Evolutionary conservation across 2,888 invertebrate species (phyloP).

Genomic region (Macaria liturata): DNA sequence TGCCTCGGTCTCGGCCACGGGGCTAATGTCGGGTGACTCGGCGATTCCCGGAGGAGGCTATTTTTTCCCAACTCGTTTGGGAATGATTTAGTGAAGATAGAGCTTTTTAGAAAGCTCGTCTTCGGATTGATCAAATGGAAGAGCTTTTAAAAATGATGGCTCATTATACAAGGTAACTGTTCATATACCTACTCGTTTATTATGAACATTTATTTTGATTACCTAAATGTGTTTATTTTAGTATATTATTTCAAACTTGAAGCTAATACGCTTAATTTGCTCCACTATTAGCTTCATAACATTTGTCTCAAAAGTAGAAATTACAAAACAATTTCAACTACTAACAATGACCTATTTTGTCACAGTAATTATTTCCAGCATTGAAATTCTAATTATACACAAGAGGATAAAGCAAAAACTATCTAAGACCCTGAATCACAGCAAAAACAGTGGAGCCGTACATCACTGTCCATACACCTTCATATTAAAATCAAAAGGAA

Average conservation of each 20-base stretch:
- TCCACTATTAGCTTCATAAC: too few species aligned
- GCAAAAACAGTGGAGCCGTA: constrained; percentile 15
- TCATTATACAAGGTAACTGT: constrained; percentile 2
- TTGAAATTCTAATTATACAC: too few species aligned
- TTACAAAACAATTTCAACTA: too few species aligned
- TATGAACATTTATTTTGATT: too few species aligned
- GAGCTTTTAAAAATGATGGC: constrained; percentile 10
- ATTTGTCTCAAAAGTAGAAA: too few species aligned
- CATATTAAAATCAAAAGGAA: constrained; percentile 33
- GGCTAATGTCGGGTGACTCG: constrained; percentile 32
- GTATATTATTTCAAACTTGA: too few species aligned
- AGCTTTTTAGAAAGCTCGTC: constrained; percentile 18
- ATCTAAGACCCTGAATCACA: constrained; percentile 4
- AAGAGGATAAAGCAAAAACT: background rate
- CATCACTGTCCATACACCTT: constrained; percentile 28
- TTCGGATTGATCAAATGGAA: constrained; percentile 15
- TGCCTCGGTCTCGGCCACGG: constrained; percentile 20
- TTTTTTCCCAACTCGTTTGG: constrained; percentile 25
- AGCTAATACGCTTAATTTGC: too few species aligned
- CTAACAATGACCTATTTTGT: too few species aligned
- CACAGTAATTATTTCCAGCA: too few species aligned
- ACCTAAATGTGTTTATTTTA: too few species aligned
- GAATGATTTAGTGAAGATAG: constrained; percentile 32
- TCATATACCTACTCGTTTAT: too few species aligned
- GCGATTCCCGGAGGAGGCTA: constrained; percentile 24